Conservation (phyloP, 1,140 invertebrate species). For the Drosophila lacertosa region DNA sequence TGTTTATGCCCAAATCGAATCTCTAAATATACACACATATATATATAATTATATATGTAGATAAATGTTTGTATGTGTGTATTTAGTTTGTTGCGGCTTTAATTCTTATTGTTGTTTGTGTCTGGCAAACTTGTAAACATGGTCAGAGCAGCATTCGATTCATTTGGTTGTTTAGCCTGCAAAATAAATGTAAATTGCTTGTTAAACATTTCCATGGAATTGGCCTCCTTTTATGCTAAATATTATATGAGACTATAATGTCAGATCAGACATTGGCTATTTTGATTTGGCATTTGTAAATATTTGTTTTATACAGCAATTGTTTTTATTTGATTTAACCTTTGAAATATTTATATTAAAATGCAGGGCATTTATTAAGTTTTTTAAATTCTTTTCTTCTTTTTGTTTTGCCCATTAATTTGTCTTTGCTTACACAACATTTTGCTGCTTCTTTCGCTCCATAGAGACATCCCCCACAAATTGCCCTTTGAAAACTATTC, state of each 20-base stretch:
- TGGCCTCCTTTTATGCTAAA: neutral
- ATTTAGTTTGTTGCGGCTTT: constrained; percentile 11
- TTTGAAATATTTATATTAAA: no score
- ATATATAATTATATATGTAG: neutral
- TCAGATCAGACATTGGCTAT: neutral
- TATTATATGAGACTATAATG: neutral
- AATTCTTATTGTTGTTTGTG: constrained; percentile 24
- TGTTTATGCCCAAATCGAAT: constrained; percentile 9
- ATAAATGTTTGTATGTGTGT: neutral
- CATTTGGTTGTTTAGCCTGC: constrained; percentile 18
- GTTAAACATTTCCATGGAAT: constrained; percentile 16
- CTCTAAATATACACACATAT: constrained; percentile 2
- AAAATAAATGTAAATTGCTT: constrained; percentile 30
- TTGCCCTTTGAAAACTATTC: neutral
- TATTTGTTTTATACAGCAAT: neutral
- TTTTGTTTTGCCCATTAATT: no score
- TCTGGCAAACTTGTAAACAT: constrained; percentile 12
- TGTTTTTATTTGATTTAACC: neutral
- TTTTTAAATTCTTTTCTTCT: no score
- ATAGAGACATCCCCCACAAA: neutral
- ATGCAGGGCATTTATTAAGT: no score
- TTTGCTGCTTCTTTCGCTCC: neutral
- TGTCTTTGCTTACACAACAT: no score
- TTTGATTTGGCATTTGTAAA: neutral
- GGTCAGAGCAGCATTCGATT: constrained; percentile 11